Base-by-base conservation (phyloP, 2,888 invertebrate genomes). In the Cerastoderma edule region DNA sequence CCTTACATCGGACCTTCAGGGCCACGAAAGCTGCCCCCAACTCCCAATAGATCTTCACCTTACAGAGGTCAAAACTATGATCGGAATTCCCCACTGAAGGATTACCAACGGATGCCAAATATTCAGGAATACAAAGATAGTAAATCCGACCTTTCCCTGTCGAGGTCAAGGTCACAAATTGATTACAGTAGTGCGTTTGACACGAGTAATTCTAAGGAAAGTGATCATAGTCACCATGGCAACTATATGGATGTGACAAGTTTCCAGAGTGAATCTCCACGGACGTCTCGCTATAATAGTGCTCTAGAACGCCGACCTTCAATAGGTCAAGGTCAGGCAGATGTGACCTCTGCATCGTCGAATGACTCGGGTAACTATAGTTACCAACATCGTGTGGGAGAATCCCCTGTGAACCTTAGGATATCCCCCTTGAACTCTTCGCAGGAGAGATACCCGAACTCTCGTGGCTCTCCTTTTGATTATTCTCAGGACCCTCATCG, bases 31-130 rank as follows among this genome's bases (percentile, higher is more conserved):
- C 75, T 86, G 24, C 86, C 86, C 24, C 75, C 83, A 0, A 86
- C 84, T 48, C 86, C 86, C 10, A 70, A 75, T 66, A 83, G 83
- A 64, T 75, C 74, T 32, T 84, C 86, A 1, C 86, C 86, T 10
- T 83, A 78, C 24, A 80, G 83, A 54, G 79, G 73, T 19, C 75
- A 78, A 30, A 72, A 70, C 44, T 83, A 82, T 67, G 83, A 85
- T 60, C 72, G 75, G 63, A 75, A 46, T 19, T 83, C 86, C 33
- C 86, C 86, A 13, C 44, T 77, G 48, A 82, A 79, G 44, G 79
- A 82, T 10, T 74, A 64, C 46, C 76, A 76, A 6, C 67, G 79
- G 70, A 82, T 82, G 82, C 79, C 82, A 33, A 75, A 82, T 65
- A 82, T 82, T 69, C 68, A 79, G 72, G 82, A 82, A 75, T 60